Evolutionary conservation across 2,888 invertebrate species (phyloP), one percentile per base, ranked within the genome.

Genomic region (Eumerus sabulonum): DNA sequence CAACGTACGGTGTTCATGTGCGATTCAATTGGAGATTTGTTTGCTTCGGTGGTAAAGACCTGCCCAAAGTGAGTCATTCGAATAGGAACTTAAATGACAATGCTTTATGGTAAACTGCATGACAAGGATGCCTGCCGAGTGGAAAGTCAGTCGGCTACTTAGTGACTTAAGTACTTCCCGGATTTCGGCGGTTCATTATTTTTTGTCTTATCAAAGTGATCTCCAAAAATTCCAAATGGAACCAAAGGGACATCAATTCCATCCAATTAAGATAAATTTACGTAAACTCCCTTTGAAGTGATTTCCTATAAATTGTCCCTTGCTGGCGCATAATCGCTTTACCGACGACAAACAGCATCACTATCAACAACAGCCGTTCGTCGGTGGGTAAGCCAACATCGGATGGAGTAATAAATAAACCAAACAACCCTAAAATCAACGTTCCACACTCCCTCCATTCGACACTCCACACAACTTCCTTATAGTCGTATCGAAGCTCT

Each of bases 361-460:
- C 57, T 51, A 59, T 62, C 47, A 27, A 27, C 27, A 27, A 27
- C 27, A 27, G 27, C 27, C 27, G 27, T 7, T n/a, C 27, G 27
- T 27, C 27, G 27, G 27, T 27, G 7, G 47, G 73, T 67, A 73
- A 77, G 67, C 67, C 77, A 77, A 77, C 67, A 53, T 67, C 38
- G 9, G 63, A 40, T 73, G 67, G 67, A 59, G 53, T 73, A 73
- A 77, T 77, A 77, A 77, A 77, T 77, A 77, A 77, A 73, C 77
- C 67, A 68, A 77, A 73, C 77, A 77, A 68, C 77, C 77, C 77
- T 77, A 73, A 77, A 77, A 73, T 73, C 77, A 73, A 77, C 67
- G 19, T 57, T 7, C 5, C 19, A 48, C 73, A 17, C 67, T 50
- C 73, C 51, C 62, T 67, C 67, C 59, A 66, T 7, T 27, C 27